These are phyloP conservation scores for Chymomyza procnemis DNA, from an alignment of 2,888 invertebrate species.

Conservation along the genomic window DNA sequence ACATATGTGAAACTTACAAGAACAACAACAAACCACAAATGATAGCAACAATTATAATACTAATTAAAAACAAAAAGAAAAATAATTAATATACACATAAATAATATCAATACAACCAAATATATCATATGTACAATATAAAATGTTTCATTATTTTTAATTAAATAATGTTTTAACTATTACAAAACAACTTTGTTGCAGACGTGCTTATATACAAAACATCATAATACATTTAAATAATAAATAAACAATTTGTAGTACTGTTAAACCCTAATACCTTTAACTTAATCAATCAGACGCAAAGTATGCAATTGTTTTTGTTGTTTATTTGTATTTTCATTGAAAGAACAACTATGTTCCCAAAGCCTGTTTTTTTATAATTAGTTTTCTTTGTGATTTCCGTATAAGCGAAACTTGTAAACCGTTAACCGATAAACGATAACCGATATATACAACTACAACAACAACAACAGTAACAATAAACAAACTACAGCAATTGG, in stretches of 20 bases:
- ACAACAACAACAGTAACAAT: constrained; percentile 19
- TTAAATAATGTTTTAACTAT: constrained; percentile 13
- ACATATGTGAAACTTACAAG: constrained; percentile 28
- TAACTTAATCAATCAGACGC: constrained; percentile 10
- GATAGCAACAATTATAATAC: constrained; percentile 1
- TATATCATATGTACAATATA: constrained; percentile 5
- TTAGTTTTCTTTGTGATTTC: constrained; percentile 38
- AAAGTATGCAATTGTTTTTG: constrained; percentile 33
- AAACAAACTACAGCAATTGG: constrained; percentile 39
- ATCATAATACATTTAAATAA: not conserved
- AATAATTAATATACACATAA: constrained; percentile 4
- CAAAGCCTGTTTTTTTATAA: constrained; percentile 44
- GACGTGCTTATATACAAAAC: not conserved
- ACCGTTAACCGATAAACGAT: constrained; percentile 2
- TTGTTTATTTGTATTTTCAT: constrained; percentile 17
- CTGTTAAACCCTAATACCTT: not conserved
- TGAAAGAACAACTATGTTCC: not conserved
- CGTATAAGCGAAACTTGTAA: constrained; percentile 73
- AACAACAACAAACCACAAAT: not conserved
- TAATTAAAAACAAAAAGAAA: constrained; percentile 5
- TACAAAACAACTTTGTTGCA: constrained; percentile 7
- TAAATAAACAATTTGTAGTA: constrained; percentile 10
- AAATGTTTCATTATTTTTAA: constrained; percentile 35
- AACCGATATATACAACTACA: constrained; percentile 24
- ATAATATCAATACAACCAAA: constrained; percentile 17